These are phyloP conservation scores for Craniophora ligustri DNA, from an alignment of 2,888 invertebrate genomes.

Conservation along the genomic window DNA sequence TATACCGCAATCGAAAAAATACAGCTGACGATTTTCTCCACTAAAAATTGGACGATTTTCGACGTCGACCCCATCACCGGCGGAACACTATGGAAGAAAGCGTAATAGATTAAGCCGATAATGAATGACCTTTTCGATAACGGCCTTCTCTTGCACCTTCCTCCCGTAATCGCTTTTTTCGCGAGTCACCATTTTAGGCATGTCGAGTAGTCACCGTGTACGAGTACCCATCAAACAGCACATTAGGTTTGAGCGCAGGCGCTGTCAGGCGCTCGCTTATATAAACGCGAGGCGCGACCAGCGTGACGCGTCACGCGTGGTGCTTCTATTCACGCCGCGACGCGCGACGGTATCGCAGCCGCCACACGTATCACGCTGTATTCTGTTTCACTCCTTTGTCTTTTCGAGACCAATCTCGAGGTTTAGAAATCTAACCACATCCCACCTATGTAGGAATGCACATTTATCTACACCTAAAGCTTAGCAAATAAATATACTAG, in stretches of 20 bases:
- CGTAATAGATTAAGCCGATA: constrained; percentile 32
- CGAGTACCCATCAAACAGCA: constrained; percentile 54
- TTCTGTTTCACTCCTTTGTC: constrained; percentile 53
- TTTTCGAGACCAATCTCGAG: constrained; percentile 32
- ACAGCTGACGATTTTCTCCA: constrained; percentile 19
- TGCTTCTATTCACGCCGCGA: constrained; percentile 7
- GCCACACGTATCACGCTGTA: constrained; percentile 15
- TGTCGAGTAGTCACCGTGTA: constrained; percentile 55
- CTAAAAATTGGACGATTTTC: constrained; percentile 20
- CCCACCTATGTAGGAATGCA: not conserved
- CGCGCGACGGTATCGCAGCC: constrained; percentile 36
- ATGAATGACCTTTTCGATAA: constrained; percentile 71
- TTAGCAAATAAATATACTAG: no score
- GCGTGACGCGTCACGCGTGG: constrained; percentile 45
- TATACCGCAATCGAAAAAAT: constrained; percentile 31
- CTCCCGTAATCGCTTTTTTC: constrained; percentile 69
- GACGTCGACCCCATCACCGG: constrained; percentile 19
- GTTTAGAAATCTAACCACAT: constrained; percentile 5
- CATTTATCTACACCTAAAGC: not conserved
- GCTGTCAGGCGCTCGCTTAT: constrained; percentile 44
- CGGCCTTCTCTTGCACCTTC: constrained; percentile 73
- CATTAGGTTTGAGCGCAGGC: constrained; percentile 45
- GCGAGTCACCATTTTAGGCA: constrained; percentile 69
- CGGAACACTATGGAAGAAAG: constrained; percentile 36
- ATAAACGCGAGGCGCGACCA: constrained; percentile 50